phyloP scores from a whole-genome alignment of 2,888 invertebrate genomes.

The Microctonus brassicae region DNA sequence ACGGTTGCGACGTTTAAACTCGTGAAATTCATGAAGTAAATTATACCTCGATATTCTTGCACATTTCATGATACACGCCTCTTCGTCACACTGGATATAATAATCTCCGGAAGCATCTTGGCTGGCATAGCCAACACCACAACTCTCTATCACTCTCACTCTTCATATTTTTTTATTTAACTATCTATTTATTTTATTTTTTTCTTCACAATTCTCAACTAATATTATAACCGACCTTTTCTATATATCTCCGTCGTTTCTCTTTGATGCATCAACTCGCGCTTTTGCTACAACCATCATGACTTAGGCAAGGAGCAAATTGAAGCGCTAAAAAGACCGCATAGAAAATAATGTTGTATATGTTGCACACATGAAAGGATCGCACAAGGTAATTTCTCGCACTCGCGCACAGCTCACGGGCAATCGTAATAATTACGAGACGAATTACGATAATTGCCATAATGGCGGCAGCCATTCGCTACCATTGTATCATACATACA shows the following conservation, averaged over 20 bases:
- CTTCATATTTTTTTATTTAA: too few relatives aligned
- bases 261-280: neutral
- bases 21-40: neutral
- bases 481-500: slow-evolving; percentile 42
- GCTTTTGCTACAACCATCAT: slow-evolving; percentile 2
- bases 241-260: neutral
- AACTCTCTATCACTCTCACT: neutral
- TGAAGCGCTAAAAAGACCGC: slow-evolving; percentile 22
- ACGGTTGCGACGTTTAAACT: neutral
- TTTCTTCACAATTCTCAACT: neutral
- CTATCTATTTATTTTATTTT: too few relatives aligned
- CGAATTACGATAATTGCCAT: slow-evolving; percentile 57
- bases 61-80: slow-evolving; percentile 24
- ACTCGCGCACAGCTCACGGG: slow-evolving; percentile 43
- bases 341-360: neutral
- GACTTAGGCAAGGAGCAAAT: slow-evolving; percentile 14
- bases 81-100: slow-evolving; percentile 26
- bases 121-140: too few relatives aligned
- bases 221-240: neutral
- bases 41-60: slow-evolving; percentile 6
- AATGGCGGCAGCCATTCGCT: slow-evolving; percentile 39
- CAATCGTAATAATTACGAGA: slow-evolving; percentile 58
- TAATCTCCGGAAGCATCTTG: slow-evolving; percentile 30
- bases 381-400: slow-evolving; percentile 45
- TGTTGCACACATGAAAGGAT: slow-evolving; percentile 35